Conservation (phyloP, 2,113 vertebrate species). For the Albula goreensis region DNA sequence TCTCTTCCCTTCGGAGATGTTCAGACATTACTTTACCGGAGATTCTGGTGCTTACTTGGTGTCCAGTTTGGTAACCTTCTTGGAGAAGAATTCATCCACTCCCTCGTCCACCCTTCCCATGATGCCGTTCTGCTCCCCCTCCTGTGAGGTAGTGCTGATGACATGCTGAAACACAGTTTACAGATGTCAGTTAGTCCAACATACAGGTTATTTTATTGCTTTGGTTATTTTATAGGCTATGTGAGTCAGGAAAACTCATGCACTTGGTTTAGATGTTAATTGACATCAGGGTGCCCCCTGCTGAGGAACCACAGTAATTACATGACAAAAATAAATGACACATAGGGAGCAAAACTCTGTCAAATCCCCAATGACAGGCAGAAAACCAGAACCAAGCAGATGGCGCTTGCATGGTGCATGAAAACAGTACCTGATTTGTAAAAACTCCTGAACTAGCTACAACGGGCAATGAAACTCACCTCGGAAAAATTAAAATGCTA, state of each 20-base stretch:
- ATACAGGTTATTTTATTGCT: not conserved
- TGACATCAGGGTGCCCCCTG: too few relatives aligned
- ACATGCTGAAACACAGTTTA: conserved; percentile 67
- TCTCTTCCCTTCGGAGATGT: too few relatives aligned
- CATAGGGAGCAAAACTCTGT: too few relatives aligned
- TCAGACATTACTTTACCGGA: not conserved
- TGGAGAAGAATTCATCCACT: conserved; percentile 96
- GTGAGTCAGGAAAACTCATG: too few relatives aligned
- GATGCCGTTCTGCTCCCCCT: conserved; percentile 93
- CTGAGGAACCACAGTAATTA: too few relatives aligned
- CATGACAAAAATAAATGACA: not conserved
- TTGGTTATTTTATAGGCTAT: too few relatives aligned
- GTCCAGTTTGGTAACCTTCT: conserved; percentile 91
- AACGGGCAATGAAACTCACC: too few relatives aligned
- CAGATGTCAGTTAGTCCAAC: conserved; percentile 11
- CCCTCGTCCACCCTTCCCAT: conserved; percentile 96
- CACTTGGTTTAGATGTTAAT: too few relatives aligned
- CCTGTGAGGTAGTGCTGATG: conserved; percentile 71
- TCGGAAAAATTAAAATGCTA: not conserved
- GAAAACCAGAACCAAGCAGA: not conserved
- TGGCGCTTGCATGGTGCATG: not conserved
- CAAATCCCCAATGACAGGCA: not conserved
- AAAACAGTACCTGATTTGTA: too few relatives aligned
- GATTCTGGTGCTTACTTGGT: conserved; percentile 63
- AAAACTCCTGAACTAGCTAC: too few relatives aligned